Conservation (phyloP, 2,113 vertebrate species). For the Oreochromis aureus region DNA sequence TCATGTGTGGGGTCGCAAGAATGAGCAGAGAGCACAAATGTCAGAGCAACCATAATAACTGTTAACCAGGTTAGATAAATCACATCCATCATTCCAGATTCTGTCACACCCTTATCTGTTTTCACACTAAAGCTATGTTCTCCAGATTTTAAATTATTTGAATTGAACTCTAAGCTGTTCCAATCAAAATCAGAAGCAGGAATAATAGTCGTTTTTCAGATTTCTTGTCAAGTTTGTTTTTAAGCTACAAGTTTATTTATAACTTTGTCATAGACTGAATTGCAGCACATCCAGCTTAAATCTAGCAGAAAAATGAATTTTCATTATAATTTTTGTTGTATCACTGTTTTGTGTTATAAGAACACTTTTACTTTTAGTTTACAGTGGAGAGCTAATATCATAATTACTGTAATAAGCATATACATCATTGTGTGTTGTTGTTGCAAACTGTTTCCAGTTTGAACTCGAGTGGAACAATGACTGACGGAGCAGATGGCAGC, state of each 20-base stretch:
- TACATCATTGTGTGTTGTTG: neutral
- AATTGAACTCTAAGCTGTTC: neutral
- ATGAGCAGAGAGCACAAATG: neutral
- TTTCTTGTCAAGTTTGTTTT: neutral
- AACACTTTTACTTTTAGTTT: neutral
- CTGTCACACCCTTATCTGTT: neutral
- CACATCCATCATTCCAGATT: neutral
- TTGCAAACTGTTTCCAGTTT: neutral
- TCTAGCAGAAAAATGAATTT: neutral
- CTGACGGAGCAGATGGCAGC: neutral
- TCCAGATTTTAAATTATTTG: neutral
- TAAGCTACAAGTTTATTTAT: neutral
- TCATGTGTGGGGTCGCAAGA: neutral
- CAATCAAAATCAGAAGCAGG: neutral
- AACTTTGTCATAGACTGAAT: neutral
- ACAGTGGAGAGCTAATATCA: neutral
- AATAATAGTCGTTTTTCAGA: neutral
- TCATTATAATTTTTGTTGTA: neutral
- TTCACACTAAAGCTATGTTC: neutral
- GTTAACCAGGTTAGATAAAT: neutral
- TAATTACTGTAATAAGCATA: neutral
- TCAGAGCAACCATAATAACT: neutral
- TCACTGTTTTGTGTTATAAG: neutral
- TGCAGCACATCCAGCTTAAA: neutral
- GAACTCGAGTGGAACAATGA: neutral